Percentiles rank a stretch among this genome's conserved stretches.
These are phyloP conservation scores for Mimas tiliae DNA, from an alignment of 2,888 invertebrate genomes.

Conservation along the genomic window DNA sequence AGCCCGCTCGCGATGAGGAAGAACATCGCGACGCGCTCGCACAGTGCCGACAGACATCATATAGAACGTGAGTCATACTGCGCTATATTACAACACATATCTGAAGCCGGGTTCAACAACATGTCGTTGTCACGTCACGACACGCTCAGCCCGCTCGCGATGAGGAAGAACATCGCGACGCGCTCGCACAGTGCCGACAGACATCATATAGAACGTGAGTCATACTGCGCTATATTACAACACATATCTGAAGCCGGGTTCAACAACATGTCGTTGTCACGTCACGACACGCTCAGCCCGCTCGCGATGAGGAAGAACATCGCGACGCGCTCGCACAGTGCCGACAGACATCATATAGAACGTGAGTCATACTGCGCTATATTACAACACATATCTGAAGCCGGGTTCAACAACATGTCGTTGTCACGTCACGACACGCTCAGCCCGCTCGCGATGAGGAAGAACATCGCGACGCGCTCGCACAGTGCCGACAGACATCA, in stretches of 20 bases:
- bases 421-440: conserved; percentile 54
- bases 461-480: conserved; percentile 81
- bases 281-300: conserved; percentile 71
- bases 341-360: conserved; percentile 82
- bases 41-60: too few species aligned
- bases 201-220: too few species aligned
- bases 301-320: conserved; percentile 78
- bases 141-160: too few species aligned
- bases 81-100: too few species aligned
- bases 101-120: too few species aligned
- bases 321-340: conserved; percentile 85
- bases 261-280: conserved; percentile 52
- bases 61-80: too few species aligned
- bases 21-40: too few species aligned
- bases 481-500: conserved; percentile 86
- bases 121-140: too few species aligned
- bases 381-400: conserved; percentile 24
- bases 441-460: conserved; percentile 79
- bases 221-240: not conserved
- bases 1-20: too few species aligned
- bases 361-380: conserved; percentile 58
- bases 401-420: conserved; percentile 57
- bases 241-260: conserved; percentile 43
- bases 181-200: too few species aligned
- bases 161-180: too few species aligned